Percentiles rank a stretch among this genome's conserved stretches.
phyloP scores from a whole-genome alignment of 2,113 vertebrate species.

The Syngnathoides biaculeatus region DNA sequence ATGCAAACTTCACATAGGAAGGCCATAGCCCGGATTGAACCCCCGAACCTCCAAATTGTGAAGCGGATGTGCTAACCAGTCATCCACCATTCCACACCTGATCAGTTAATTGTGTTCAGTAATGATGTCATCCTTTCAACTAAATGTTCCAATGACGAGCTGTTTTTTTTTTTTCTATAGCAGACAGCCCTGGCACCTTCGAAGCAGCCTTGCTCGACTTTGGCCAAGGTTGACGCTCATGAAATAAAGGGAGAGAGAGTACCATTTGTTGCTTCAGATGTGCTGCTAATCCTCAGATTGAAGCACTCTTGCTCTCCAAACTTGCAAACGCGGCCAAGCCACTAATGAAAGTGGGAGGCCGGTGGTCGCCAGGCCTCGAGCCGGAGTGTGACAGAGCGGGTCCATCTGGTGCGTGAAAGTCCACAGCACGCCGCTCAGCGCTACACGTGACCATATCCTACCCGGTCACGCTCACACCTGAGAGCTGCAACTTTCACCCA shows the following conservation, averaged over 20 bases:
- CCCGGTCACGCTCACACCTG: slow-evolving; percentile 40
- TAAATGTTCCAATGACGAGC: neutral
- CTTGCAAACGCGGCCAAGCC: slow-evolving; percentile 64
- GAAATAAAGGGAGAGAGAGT: slow-evolving; percentile 31
- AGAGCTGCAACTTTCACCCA: slow-evolving; percentile 21
- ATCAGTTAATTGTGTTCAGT: neutral
- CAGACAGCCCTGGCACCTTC: slow-evolving; percentile 2
- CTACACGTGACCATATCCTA: slow-evolving; percentile 28
- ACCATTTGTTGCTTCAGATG: slow-evolving; percentile 76
- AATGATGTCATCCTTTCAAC: neutral
- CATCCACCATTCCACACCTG: neutral
- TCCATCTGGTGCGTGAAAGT: slow-evolving; percentile 77
- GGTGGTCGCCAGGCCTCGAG: slow-evolving; percentile 70
- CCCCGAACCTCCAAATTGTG: neutral
- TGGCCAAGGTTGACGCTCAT: slow-evolving; percentile 56
- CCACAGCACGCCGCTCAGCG: slow-evolving; percentile 54
- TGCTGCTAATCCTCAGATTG: slow-evolving; percentile 74
- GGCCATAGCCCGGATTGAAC: neutral
- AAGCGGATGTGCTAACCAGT: neutral
- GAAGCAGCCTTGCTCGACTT: slow-evolving; percentile 4
- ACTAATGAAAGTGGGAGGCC: slow-evolving; percentile 75
- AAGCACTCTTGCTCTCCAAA: slow-evolving; percentile 72
- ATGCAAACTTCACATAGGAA: neutral
- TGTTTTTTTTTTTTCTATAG: neutral
- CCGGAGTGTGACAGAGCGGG: slow-evolving; percentile 67